Base-by-base conservation (phyloP, 2,888 invertebrate species). In the Agriotes lineatus region DNA sequence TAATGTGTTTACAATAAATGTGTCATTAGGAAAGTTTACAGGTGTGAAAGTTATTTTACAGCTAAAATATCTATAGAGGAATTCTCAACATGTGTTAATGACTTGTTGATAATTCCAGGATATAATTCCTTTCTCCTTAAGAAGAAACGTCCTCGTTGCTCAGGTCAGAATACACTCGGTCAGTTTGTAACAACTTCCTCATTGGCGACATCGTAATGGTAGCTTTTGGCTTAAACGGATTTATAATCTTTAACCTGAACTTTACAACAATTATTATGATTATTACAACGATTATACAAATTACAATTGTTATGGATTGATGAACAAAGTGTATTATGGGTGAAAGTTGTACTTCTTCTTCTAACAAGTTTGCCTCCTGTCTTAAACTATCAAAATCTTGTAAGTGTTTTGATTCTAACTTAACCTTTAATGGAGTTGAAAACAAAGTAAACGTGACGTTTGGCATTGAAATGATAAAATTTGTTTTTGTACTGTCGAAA, bases 311-410 rank as follows among this genome's bases (percentile, higher is more conserved):
- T 9, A 25, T 20, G n/a, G 50, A 22, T 30, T 22, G 25, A 20
- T 50, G 50, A n/a, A 50, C 6, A 14, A 4, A 16, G n/a, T 67
- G 44, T 75, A 78, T 57, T 74, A 74, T 0, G 5, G 52, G 18
- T 20, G 33, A 50, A 12, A 62, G 9, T 52, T 48, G 37, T 18
- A 62, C 2, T 2, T 18, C 19, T 0, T 50, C 25, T n/a, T 62
- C 25, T 10, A 62, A 16, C 7, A 19, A 25, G 2, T 52, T 22
- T 1, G 52, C 52, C 48, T 62, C 61, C 35, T 50, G 16, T 25
- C 30, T 50, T n/a, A 50, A 30, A 1, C 16, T 20, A 25, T 50
- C 16, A 16, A 20, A 6, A 10, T 39, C 39, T 12, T 20, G 7
- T 10, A 50, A 1, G n/a, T 50, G 22, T 14, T 22, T 30, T n/a